A percentile compares a stretch with the other conserved stretches of the same genome.
Evolutionary conservation across 1,140 invertebrate genomes (phyloP).

Genomic region (Cherax quadricarinatus): DNA sequence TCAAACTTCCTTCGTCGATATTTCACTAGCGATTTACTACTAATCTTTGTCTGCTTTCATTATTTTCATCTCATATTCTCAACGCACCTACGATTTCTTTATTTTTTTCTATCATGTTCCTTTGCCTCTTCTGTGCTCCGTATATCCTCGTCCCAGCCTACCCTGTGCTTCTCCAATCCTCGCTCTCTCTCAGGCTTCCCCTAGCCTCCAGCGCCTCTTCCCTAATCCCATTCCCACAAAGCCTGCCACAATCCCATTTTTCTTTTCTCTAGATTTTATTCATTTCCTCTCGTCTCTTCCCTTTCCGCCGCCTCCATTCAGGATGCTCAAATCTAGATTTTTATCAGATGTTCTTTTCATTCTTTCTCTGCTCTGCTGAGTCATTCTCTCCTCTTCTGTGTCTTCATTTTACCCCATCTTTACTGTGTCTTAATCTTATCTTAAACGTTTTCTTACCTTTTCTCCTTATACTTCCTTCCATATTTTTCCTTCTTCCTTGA

Average conservation of each 20-base stretch:
- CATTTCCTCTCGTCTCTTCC: background rate
- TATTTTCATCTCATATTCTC: background rate
- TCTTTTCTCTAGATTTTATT: background rate
- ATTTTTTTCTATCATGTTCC: background rate
- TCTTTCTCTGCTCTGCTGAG: too few species aligned
- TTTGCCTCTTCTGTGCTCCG: background rate
- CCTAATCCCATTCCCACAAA: background rate
- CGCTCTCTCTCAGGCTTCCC: background rate
- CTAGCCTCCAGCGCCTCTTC: background rate
- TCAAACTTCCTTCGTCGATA: too few species aligned
- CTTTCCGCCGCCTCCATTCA: background rate
- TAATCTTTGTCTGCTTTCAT: background rate
- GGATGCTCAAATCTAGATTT: background rate
- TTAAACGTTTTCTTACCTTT: too few species aligned
- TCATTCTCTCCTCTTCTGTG: too few species aligned
- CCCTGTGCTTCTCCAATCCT: background rate
- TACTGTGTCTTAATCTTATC: too few species aligned
- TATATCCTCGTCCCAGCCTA: too few species aligned
- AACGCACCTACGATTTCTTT: too few species aligned
- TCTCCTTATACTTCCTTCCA: background rate
- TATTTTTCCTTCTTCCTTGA: background rate
- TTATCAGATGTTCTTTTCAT: background rate
- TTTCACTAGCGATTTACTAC: too few species aligned
- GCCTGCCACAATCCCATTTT: background rate
- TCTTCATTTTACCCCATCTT: too few species aligned